Percentiles rank a stretch among this genome's conserved stretches.
Evolutionary conservation across 2,797 vertebrate species (phyloP).

Genomic region (Acestrorhynchus altus): DNA sequence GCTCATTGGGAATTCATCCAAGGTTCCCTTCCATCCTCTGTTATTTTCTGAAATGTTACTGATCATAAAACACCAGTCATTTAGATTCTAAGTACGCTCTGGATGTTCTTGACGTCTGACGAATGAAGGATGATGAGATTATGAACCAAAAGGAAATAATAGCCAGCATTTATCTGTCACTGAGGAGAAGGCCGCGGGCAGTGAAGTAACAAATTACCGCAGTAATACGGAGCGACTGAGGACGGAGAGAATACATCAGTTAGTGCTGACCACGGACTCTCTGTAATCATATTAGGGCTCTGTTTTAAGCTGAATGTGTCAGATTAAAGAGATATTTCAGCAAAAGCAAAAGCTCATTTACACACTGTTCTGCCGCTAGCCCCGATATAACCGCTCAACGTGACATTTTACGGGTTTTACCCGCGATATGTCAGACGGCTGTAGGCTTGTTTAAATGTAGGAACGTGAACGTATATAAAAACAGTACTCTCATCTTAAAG

Average conservation of each 20-base stretch:
- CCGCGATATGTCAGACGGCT: too few relatives aligned
- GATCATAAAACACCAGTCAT: background rate
- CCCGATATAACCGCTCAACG: too few relatives aligned
- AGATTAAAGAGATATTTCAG: background rate
- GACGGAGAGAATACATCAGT: background rate
- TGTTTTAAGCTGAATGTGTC: background rate
- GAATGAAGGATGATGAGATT: slow-evolving; percentile 16
- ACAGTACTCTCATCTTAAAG: too few relatives aligned
- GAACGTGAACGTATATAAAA: too few relatives aligned
- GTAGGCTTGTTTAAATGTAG: too few relatives aligned
- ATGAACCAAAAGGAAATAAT: slow-evolving; percentile 9
- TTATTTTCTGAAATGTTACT: background rate
- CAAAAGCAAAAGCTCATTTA: background rate
- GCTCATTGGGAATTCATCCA: background rate
- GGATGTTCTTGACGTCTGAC: background rate
- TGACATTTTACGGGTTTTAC: too few relatives aligned
- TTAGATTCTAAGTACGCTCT: background rate
- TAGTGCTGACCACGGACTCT: background rate
- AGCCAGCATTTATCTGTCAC: slow-evolving; percentile 9
- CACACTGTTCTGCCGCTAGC: too few relatives aligned
- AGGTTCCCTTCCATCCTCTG: background rate
- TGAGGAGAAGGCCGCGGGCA: slow-evolving; percentile 5
- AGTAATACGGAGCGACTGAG: background rate
- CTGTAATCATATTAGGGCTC: background rate
- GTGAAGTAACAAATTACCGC: background rate